Conservation (phyloP, 2,888 invertebrate genomes). For the Rhagium mordax region DNA sequence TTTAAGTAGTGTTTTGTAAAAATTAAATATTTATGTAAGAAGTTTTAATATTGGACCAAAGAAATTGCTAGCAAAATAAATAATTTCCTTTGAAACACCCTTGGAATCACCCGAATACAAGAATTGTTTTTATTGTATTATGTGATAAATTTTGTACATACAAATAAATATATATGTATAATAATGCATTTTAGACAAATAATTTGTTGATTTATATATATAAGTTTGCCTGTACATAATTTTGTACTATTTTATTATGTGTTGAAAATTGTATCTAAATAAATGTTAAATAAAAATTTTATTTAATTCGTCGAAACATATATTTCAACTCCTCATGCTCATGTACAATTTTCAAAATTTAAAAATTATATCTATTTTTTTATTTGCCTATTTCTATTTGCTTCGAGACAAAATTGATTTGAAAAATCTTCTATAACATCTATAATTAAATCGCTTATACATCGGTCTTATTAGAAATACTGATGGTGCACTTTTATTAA, state of each 20-base stretch:
- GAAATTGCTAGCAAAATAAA: background rate
- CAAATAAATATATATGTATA: background rate
- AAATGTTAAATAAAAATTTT: slow-evolving; percentile 25
- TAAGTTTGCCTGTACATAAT: slow-evolving; percentile 24
- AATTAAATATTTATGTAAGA: background rate
- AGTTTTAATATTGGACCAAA: background rate
- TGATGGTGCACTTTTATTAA: too few species aligned
- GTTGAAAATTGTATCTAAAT: slow-evolving; percentile 16
- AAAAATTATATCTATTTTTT: too few species aligned
- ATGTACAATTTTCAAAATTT: background rate
- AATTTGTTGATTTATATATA: background rate
- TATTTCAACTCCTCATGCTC: background rate
- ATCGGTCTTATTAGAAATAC: too few species aligned
- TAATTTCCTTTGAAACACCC: background rate
- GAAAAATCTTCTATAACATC: too few species aligned
- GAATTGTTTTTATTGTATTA: background rate
- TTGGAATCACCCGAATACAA: too few species aligned
- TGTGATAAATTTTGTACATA: slow-evolving; percentile 13
- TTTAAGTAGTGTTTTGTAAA: background rate
- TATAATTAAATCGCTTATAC: too few species aligned
- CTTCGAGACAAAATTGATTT: too few species aligned
- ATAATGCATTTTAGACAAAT: background rate
- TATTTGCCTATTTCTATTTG: too few species aligned
- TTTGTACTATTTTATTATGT: slow-evolving; percentile 29
- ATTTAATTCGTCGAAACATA: background rate